These are phyloP conservation scores for Cyphomyrmex costatus DNA, from an alignment of 1,140 invertebrate species.

Conservation along the genomic window DNA sequence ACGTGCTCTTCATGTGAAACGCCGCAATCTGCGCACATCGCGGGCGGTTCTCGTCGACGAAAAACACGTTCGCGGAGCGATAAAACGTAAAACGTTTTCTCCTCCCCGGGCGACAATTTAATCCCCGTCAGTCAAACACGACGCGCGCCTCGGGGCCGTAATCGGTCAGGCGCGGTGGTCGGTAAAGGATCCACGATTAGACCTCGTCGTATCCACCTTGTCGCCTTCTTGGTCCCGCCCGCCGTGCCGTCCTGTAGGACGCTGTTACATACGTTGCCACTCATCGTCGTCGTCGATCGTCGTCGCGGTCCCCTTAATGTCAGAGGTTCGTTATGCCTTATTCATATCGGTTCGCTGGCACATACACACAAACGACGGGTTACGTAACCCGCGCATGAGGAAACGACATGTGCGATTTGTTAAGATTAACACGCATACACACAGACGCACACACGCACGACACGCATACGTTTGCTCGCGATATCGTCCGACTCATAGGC, in stretches of 20 bases:
- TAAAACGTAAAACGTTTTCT: conserved; percentile 19
- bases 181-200: conserved; percentile 39
- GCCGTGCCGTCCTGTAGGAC: neutral
- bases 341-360: conserved; percentile 73
- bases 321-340: conserved; percentile 81
- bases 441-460: neutral
- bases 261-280: neutral
- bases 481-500: conserved; percentile 15
- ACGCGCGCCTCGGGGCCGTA: conserved; percentile 7
- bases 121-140: conserved; percentile 44
- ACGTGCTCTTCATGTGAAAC: neutral
- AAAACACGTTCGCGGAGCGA: neutral
- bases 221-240: neutral
- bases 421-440: conserved; percentile 51
- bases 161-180: conserved; percentile 7
- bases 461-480: neutral
- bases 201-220: conserved; percentile 7
- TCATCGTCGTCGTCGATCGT: conserved; percentile 8
- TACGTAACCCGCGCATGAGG: conserved; percentile 62
- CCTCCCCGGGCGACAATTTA: conserved; percentile 30
- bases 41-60: neutral
- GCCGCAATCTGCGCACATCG: neutral
- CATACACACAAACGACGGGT: conserved; percentile 71
- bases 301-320: conserved; percentile 71
- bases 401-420: conserved; percentile 60